Percentiles rank a stretch among this genome's conserved stretches.
Evolutionary conservation across 1,140 invertebrate genomes (phyloP).

Genomic region (Cherax quadricarinatus): DNA sequence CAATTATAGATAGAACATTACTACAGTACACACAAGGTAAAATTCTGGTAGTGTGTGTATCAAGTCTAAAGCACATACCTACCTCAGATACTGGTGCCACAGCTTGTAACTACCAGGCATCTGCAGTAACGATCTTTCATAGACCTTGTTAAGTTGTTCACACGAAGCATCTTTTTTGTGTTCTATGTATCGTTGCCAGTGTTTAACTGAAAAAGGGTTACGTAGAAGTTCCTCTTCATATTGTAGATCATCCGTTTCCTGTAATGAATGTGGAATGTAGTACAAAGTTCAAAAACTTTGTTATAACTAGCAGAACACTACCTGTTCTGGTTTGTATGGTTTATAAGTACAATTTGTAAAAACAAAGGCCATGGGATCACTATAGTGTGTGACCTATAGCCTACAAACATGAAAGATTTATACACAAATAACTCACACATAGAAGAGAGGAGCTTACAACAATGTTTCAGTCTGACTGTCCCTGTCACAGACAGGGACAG

Average conservation of each 20-base stretch:
- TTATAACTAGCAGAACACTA: not conserved
- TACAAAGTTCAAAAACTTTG: not conserved
- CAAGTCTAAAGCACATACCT: slow-evolving; percentile 75
- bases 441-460: too few species aligned
- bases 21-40: too few species aligned
- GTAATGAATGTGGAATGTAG: not conserved
- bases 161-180: slow-evolving; percentile 92
- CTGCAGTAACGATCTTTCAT: slow-evolving; percentile 96
- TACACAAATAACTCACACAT: too few species aligned
- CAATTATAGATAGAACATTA: too few species aligned
- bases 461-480: too few species aligned
- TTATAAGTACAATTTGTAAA: not conserved
- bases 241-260: slow-evolving; percentile 95
- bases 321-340: not conserved
- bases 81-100: slow-evolving; percentile 96
- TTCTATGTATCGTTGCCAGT: slow-evolving; percentile 98
- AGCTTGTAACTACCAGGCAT: slow-evolving; percentile 98
- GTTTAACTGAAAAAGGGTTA: slow-evolving; percentile 97
- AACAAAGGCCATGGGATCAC: not conserved
- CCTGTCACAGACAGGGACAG: too few species aligned
- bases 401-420: not conserved
- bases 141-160: slow-evolving; percentile 90
- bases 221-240: slow-evolving; percentile 99
- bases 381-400: not conserved
- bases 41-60: too few species aligned